Base-by-base conservation (phyloP, 2,113 vertebrate genomes). In the Mesembrinibis cayennensis region DNA sequence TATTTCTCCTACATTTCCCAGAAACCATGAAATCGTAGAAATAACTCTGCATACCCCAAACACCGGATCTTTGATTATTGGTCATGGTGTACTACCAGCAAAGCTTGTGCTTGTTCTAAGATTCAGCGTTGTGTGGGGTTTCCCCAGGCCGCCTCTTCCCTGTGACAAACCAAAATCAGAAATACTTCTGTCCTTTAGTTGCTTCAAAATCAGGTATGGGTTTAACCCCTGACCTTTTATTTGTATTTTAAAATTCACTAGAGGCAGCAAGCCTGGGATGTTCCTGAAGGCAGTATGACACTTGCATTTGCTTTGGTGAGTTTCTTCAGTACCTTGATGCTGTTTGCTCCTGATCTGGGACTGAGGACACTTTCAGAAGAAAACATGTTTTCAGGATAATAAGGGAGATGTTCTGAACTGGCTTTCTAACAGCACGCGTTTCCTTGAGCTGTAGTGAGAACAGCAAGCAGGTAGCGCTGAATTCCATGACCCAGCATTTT, bases 401-500 rank as follows among this genome's bases (percentile, higher is more conserved):
- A 26, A 20, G 16, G 19, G 36, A 50, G 32, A 71, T 71, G 14
- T 42, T 88, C 7, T 3, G 19, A 82, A 42, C 25, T 59, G 79
- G 19, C 73, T 81, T 81, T 23, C n/a, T 73, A 19, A 40, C 45
- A 45, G 29, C 21, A 26, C 0, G 1, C 0, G 0, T 58, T 53
- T 79, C 29, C 38, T 59, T 71, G 36, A 78, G 19, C 27, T n/a
- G 29, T 13, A 29, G 63, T 55, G 73, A 87, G 69, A 70, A 27
- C 19, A 40, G 42, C 0, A 0, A 91, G 38, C 9, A 10, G 19
- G 16, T 32, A 45, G 40, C 11, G 30, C 25, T 1, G 2, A 36
- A 82, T 62, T 70, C 9, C 15, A 52, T 1, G 4, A 27, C 5
- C 5, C 32, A 26, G 12, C 0, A 0, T 36, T 89, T 47, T 40